Conservation (phyloP, 64 coral and sea anemone species). For the Hydrozoanthus tunicans region DNA sequence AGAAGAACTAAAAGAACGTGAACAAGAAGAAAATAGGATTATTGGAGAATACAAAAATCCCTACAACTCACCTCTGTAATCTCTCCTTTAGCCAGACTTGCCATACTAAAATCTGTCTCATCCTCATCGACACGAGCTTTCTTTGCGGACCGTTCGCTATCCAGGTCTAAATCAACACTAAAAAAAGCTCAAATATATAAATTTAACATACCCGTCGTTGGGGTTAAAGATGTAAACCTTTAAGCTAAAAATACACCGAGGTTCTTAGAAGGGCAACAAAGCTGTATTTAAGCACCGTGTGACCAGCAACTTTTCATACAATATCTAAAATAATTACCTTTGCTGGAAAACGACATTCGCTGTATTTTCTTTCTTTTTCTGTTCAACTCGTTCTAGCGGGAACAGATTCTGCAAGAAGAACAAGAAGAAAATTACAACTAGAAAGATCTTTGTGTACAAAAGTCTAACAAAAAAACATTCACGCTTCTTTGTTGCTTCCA, state of each 20-base stretch:
- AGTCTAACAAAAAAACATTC: neutral
- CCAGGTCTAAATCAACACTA: slow-evolving; percentile 41
- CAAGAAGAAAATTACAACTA: slow-evolving; percentile 1
- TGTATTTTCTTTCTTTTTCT: slow-evolving; percentile 58
- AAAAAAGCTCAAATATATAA: neutral
- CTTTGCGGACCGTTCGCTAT: slow-evolving; percentile 60
- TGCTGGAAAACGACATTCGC: slow-evolving; percentile 79
- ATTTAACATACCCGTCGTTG: neutral
- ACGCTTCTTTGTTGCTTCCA: too few relatives aligned
- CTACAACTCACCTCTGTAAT: slow-evolving; percentile 67
- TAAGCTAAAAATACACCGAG: too few relatives aligned
- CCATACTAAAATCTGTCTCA: slow-evolving; percentile 93
- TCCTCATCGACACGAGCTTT: slow-evolving; percentile 58
- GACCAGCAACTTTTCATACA: too few relatives aligned
- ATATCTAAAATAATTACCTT: slow-evolving; percentile 34
- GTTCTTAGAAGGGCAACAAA: too few relatives aligned
- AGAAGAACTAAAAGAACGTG: too few relatives aligned
- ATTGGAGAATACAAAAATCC: neutral
- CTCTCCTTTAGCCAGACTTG: slow-evolving; percentile 66
- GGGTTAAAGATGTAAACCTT: too few relatives aligned
- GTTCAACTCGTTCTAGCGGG: slow-evolving; percentile 77
- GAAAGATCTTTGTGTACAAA: neutral
- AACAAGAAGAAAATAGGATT: too few relatives aligned
- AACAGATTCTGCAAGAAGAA: slow-evolving; percentile 75
- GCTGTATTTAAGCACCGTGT: too few relatives aligned